These are phyloP conservation scores for Rynchops niger DNA, from an alignment of 2,113 vertebrate genomes.

Conservation along the genomic window DNA sequence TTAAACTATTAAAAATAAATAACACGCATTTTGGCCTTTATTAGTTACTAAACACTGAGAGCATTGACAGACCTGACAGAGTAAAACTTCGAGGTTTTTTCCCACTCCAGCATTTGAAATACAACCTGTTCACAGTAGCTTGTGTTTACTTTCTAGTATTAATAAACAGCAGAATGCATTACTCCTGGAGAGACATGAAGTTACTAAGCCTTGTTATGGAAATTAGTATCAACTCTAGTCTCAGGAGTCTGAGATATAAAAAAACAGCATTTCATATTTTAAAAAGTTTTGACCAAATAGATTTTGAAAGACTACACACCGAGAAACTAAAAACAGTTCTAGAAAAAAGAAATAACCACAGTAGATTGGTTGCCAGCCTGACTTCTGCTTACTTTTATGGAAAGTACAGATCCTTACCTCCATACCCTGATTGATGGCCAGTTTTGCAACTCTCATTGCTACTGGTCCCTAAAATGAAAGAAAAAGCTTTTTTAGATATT, in stretches of 20 bases:
- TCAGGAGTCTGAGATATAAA: not conserved
- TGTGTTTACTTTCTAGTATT: not conserved
- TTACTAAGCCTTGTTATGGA: not conserved
- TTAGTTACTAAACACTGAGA: not conserved
- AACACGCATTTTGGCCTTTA: not conserved
- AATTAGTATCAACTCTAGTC: not conserved
- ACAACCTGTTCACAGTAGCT: not conserved
- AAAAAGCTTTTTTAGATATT: not conserved
- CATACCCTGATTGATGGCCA: constrained; percentile 95
- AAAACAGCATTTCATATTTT: not conserved
- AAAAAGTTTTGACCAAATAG: not conserved
- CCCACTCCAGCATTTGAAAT: not conserved
- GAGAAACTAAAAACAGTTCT: not conserved
- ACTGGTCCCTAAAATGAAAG: constrained; percentile 87
- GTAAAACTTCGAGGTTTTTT: not conserved
- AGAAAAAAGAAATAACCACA: not conserved
- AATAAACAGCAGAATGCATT: not conserved
- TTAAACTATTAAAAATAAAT: not conserved
- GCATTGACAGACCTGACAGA: not conserved
- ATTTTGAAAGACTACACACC: not conserved
- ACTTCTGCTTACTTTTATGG: not conserved
- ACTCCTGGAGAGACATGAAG: not conserved
- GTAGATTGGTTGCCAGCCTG: not conserved
- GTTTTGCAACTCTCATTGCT: constrained; percentile 95
- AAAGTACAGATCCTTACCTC: constrained; percentile 81